These are phyloP conservation scores for Rhingia rostrata DNA, from an alignment of 2,888 invertebrate species.

Conservation along the genomic window DNA sequence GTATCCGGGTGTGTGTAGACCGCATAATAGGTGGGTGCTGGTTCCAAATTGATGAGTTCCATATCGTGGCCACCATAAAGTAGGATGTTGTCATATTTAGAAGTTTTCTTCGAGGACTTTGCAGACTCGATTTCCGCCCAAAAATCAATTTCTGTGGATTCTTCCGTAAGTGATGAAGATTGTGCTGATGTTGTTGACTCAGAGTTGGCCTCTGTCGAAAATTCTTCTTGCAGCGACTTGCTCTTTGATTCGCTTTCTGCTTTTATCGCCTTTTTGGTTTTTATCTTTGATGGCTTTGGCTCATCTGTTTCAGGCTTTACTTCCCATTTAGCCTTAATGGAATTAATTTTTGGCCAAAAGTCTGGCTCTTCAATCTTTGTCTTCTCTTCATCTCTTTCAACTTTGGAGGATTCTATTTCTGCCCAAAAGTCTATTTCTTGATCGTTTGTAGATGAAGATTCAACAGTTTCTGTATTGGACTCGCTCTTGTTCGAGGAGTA, in stretches of 20 bases:
- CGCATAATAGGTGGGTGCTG: conserved; percentile 32
- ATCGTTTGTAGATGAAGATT: neutral
- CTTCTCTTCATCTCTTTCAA: conserved; percentile 71
- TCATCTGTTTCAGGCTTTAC: neutral
- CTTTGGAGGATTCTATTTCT: conserved; percentile 77
- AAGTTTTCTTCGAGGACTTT: conserved; percentile 12
- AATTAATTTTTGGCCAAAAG: conserved; percentile 77
- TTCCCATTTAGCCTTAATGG: conserved; percentile 19
- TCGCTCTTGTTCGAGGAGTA: neutral
- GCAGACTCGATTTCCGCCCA: conserved; percentile 46
- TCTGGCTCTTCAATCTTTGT: conserved; percentile 73
- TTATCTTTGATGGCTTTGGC: neutral
- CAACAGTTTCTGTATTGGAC: neutral
- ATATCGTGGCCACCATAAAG: conserved; percentile 42
- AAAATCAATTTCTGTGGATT: conserved; percentile 18
- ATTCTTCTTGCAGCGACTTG: neutral
- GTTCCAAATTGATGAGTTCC: conserved; percentile 38
- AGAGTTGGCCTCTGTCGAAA: neutral
- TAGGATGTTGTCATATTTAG: conserved; percentile 1
- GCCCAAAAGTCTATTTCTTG: conserved; percentile 32
- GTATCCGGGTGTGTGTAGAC: conserved; percentile 2
- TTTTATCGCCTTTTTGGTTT: neutral
- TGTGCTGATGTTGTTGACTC: neutral
- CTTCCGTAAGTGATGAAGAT: neutral
- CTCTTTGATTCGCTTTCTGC: neutral